Percentiles rank a stretch among this genome's conserved stretches.
These are phyloP conservation scores for Tursiops truncatus DNA, from an alignment of 2,113 vertebrate genomes.

Conservation along the genomic window DNA sequence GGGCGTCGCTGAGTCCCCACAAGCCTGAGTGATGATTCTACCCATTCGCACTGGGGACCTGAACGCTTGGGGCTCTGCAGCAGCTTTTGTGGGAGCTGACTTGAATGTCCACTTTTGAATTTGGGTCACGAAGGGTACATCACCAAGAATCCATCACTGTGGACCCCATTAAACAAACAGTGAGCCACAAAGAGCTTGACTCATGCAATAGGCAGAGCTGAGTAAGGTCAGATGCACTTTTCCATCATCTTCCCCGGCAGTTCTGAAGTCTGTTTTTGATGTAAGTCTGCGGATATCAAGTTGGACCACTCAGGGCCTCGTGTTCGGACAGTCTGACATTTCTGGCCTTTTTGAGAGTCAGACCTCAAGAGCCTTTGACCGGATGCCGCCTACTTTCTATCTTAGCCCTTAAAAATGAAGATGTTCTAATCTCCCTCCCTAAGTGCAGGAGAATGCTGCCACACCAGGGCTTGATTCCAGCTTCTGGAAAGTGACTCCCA, in stretches of 20 bases:
- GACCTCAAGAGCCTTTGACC: not conserved
- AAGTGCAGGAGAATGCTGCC: fast-evolving
- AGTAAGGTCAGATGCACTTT: not conserved
- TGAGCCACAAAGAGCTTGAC: not conserved
- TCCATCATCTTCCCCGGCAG: not conserved
- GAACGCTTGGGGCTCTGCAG: not conserved
- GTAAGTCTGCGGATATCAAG: fast-evolving
- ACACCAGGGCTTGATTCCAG: not conserved
- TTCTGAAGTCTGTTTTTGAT: fast-evolving
- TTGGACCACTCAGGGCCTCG: not conserved
- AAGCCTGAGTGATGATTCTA: not conserved
- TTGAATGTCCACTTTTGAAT: not conserved
- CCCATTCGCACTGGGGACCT: fast-evolving
- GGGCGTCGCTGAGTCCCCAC: fast-evolving
- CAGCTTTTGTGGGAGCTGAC: not conserved
- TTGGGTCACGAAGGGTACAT: fast-evolving
- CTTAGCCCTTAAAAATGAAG: not conserved
- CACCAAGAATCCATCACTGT: not conserved
- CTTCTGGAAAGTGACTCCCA: not conserved
- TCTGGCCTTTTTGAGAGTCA: not conserved
- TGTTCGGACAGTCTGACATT: not conserved
- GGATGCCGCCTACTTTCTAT: too few relatives aligned
- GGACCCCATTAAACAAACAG: not conserved
- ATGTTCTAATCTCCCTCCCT: not conserved
- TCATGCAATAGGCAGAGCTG: not conserved